These are phyloP conservation scores for Melangyna quadrimaculata DNA, from an alignment of 2,888 invertebrate species.

Conservation along the genomic window DNA sequence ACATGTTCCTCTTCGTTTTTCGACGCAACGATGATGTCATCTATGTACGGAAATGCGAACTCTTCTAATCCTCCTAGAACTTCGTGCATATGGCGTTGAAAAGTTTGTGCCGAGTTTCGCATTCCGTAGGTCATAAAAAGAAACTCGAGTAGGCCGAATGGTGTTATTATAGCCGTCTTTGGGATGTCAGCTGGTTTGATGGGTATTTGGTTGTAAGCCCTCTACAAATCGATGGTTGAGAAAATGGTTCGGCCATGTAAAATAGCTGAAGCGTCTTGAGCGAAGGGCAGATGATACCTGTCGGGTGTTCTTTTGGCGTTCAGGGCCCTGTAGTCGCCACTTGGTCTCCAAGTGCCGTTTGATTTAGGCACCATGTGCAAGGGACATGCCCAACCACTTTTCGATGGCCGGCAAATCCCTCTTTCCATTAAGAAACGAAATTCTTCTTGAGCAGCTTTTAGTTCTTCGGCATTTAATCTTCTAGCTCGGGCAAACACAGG, in stretches of 20 bases:
- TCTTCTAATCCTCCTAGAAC: background rate
- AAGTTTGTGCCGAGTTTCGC: constrained; percentile 43
- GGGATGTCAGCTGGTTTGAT: background rate
- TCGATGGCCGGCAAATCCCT: constrained; percentile 79
- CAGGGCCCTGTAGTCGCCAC: background rate
- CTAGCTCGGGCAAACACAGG: constrained; percentile 36
- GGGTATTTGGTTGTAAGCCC: background rate
- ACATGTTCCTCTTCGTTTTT: constrained; percentile 14
- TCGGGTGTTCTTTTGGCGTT: background rate
- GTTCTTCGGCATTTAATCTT: constrained; percentile 73
- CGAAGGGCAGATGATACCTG: background rate
- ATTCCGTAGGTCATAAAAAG: no score
- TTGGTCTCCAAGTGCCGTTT: constrained; percentile 33
- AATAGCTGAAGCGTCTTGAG: background rate
- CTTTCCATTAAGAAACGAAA: constrained; percentile 68
- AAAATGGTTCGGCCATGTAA: background rate
- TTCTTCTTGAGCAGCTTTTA: constrained; percentile 18
- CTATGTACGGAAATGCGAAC: constrained; percentile 31
- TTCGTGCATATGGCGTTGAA: background rate
- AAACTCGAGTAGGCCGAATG: no score
- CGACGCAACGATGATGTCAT: constrained; percentile 41
- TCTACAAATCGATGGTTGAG: background rate
- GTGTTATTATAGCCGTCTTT: background rate
- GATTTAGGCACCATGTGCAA: constrained; percentile 75
- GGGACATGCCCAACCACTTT: constrained; percentile 78